Base-by-base conservation (phyloP, 1,140 invertebrate species). In the Megalopta genalis region DNA sequence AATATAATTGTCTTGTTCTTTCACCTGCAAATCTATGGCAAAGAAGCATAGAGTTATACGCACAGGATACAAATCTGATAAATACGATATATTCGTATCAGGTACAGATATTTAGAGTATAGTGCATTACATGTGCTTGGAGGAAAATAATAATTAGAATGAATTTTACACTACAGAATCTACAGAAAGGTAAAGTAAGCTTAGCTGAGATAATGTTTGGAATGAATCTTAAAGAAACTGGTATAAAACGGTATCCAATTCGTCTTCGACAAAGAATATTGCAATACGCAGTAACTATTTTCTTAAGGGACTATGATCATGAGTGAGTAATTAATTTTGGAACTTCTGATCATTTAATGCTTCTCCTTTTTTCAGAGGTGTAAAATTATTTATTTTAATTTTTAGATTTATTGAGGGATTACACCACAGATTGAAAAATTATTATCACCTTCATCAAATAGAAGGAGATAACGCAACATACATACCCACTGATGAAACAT, bases 11-110 rank as follows among this genome's bases (percentile, higher is more conserved):
- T 91, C 93, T 99, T 0, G 92, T 98, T n/a, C 90, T 99, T 0
- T 99, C 98, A 5, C 98, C 98, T 0, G 97, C 97, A 0, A 98
- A 98, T 93, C 94, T 99, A 39, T 99, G 98, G 98, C 95, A 96
- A 78, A 95, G 97, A 89, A 97, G 97, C 91, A 92, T 95, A 9
- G 95, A 96, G 85, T 93, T 95, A 39, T 98, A 97, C 89, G 94
- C 95, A 54, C 93, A 95, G 75, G 97, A 98, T 90, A 94, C 94
- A 21, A 96, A 97, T 88, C 95, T 98, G 81, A 93, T 98, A 62
- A 95, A 94, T 69, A 98, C 97, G 2, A 95, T 98, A 77, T 97
- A 96, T 90, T 96, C 95, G 83, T 95, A 97, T 93, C 96, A 97
- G 94, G 96, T 97, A 94, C 75, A 18, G 52, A 69, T 42, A 18